phyloP scores from a whole-genome alignment of 2,797 vertebrate genomes.

The Rachycentron canadum region DNA sequence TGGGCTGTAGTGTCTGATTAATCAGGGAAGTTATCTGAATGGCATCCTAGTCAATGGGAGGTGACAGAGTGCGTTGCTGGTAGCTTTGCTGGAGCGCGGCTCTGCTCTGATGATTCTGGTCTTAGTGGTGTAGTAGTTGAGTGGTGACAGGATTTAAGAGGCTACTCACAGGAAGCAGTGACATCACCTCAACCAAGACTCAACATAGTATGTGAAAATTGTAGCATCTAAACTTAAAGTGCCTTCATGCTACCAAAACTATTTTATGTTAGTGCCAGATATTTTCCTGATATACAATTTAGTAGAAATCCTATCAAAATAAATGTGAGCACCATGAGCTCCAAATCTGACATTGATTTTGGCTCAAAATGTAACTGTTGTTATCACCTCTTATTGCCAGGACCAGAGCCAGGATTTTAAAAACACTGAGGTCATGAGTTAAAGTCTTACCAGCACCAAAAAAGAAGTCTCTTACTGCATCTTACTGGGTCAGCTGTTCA shows the following conservation, averaged over 20 bases:
- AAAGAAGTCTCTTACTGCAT: background rate
- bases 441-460: background rate
- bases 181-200: conserved; percentile 29
- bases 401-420: background rate
- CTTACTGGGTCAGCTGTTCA: background rate
- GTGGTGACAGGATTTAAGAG: conserved; percentile 49
- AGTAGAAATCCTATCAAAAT: background rate
- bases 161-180: conserved; percentile 39
- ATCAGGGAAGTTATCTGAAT: conserved; percentile 56
- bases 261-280: background rate
- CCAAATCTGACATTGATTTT: conserved; percentile 17
- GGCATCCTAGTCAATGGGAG: conserved; percentile 58
- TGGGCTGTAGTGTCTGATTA: conserved; percentile 56
- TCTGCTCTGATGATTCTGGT: conserved; percentile 53
- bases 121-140: conserved; percentile 52
- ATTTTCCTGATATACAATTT: background rate
- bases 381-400: conserved; percentile 2
- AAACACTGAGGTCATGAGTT: background rate
- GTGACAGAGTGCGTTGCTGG: conserved; percentile 58
- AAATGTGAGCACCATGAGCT: background rate
- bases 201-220: background rate
- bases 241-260: background rate
- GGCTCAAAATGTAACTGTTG: conserved; percentile 1
- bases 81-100: conserved; percentile 38
- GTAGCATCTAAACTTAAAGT: conserved; percentile 6